Evolutionary conservation across 2,797 vertebrate genomes (phyloP).

Genomic region (Urosaurus nigricauda): DNA sequence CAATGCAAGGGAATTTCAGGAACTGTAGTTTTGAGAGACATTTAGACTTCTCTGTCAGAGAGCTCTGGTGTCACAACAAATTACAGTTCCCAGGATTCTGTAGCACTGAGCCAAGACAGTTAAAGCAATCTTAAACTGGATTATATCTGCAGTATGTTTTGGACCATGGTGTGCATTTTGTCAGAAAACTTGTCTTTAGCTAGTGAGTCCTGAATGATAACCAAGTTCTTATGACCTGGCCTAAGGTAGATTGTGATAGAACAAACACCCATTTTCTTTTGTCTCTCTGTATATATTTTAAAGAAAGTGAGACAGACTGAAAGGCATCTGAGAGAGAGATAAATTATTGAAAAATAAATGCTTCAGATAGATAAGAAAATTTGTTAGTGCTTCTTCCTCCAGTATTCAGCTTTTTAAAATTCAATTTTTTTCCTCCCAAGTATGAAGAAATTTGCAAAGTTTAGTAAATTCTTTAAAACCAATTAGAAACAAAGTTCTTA

Average conservation of each 20-base stretch:
- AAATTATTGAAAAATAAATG: background rate
- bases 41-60: too few species aligned
- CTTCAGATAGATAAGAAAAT: background rate
- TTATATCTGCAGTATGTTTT: too few species aligned
- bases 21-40: too few species aligned
- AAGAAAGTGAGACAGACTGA: background rate
- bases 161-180: background rate
- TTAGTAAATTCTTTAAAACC: background rate
- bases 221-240: background rate
- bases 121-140: too few species aligned
- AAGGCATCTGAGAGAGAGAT: background rate
- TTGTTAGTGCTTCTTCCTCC: background rate
- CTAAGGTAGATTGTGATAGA: background rate
- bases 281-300: background rate
- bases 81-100: too few species aligned
- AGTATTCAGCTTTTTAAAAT: background rate
- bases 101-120: too few species aligned
- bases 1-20: too few species aligned
- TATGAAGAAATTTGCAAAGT: background rate
- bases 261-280: background rate
- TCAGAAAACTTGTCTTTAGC: background rate
- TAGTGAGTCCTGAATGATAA: background rate
- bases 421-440: background rate
- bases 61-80: too few species aligned
- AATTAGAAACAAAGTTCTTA: background rate